Evolutionary conservation across 2,888 invertebrate genomes (phyloP).

Genomic region (Volucella bombylans): DNA sequence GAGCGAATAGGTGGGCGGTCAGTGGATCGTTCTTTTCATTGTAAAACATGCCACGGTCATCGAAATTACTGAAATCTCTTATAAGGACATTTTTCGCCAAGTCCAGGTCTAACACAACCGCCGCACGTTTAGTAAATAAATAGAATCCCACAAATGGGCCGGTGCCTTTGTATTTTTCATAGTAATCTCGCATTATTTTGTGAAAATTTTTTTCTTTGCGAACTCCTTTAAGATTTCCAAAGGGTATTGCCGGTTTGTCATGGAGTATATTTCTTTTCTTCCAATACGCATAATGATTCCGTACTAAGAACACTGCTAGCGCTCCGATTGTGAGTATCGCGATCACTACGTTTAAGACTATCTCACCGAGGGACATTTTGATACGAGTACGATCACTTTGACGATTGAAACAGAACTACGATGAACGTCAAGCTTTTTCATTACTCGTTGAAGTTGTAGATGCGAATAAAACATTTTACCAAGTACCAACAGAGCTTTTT

Average conservation of each 20-base stretch:
- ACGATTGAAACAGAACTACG: slow-evolving; percentile 16
- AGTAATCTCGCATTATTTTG: slow-evolving; percentile 75
- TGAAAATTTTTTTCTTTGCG: slow-evolving; percentile 75
- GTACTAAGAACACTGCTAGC: slow-evolving; percentile 16
- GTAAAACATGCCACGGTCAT: slow-evolving; percentile 79
- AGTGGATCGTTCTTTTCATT: slow-evolving; percentile 80
- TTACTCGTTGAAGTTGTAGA: neutral
- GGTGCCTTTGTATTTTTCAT: slow-evolving; percentile 75
- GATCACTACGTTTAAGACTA: slow-evolving; percentile 7
- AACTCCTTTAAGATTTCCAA: slow-evolving; percentile 75
- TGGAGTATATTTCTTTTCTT: slow-evolving; percentile 75
- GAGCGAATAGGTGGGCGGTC: slow-evolving; percentile 80
- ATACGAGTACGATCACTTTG: slow-evolving; percentile 15
- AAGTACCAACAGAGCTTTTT: neutral
- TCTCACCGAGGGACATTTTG: slow-evolving; percentile 22
- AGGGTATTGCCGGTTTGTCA: slow-evolving; percentile 74
- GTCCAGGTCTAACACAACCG: slow-evolving; percentile 79
- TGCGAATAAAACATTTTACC: neutral
- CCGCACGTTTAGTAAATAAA: slow-evolving; percentile 77
- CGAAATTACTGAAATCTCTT: slow-evolving; percentile 79
- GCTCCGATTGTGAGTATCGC: slow-evolving; percentile 11
- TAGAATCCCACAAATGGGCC: slow-evolving; percentile 80
- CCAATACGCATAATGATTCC: slow-evolving; percentile 74
- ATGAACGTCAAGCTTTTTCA: slow-evolving; percentile 1
- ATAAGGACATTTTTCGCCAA: slow-evolving; percentile 78